Evolutionary conservation across 2,888 invertebrate genomes (phyloP).

Genomic region (Drosophila diplacantha): DNA sequence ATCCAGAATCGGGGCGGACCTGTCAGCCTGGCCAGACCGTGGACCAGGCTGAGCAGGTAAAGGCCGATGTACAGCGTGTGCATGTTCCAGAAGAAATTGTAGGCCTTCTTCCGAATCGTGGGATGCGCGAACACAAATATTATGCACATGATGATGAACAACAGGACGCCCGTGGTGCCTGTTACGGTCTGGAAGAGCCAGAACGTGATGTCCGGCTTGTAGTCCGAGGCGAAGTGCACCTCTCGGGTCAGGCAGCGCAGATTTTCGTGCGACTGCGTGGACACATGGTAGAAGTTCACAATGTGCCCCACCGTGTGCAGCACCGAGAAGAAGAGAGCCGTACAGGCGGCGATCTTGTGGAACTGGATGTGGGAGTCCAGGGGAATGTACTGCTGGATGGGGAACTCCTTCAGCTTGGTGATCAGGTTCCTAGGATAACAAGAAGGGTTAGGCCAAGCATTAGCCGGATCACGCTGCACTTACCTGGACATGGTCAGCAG

Average conservation of each 20-base stretch:
- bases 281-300: constrained; percentile 98
- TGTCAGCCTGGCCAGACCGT: constrained; percentile 93
- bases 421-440: constrained; percentile 88
- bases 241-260: constrained; percentile 94
- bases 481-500: constrained; percentile 92
- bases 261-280: constrained; percentile 95
- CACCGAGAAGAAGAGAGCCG: constrained; percentile 94
- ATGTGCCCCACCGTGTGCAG: constrained; percentile 96
- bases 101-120: constrained; percentile 92
- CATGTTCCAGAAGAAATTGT: constrained; percentile 96
- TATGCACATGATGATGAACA: constrained; percentile 94
- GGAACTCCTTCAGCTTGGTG: constrained; percentile 95
- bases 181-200: constrained; percentile 98
- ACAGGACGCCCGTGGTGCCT: constrained; percentile 90
- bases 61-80: constrained; percentile 92
- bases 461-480: neutral
- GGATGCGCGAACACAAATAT: constrained; percentile 99
- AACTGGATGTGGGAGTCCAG: constrained; percentile 97
- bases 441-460: neutral
- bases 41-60: constrained; percentile 91
- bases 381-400: constrained; percentile 95
- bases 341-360: constrained; percentile 97
- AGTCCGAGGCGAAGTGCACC: constrained; percentile 95
- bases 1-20: constrained; percentile 96
- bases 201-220: constrained; percentile 94